These are phyloP conservation scores for Ophiothrix spiculata DNA, from an alignment of 35 echinoderm and acorn worm genomes.

Conservation along the genomic window DNA sequence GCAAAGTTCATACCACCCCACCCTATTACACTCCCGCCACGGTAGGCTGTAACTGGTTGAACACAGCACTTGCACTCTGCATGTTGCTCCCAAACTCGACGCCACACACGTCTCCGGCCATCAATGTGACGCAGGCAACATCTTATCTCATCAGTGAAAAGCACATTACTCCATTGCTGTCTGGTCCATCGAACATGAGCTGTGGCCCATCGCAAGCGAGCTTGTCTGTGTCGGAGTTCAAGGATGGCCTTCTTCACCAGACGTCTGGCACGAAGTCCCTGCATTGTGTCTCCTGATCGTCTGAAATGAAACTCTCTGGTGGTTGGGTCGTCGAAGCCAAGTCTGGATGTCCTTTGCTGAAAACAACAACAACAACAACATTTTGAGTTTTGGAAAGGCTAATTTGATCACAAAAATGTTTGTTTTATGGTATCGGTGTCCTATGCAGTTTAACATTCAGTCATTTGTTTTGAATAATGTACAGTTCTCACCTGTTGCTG, in stretches of 20 bases:
- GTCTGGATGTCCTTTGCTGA: neutral
- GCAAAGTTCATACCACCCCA: neutral
- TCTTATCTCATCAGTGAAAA: neutral
- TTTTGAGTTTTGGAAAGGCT: neutral
- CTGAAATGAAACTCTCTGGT: neutral
- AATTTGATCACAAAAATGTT: neutral
- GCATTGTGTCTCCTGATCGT: neutral
- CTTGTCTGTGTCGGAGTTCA: constrained; percentile 7
- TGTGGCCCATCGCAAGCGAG: neutral
- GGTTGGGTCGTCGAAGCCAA: neutral
- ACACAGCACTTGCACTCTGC: constrained; percentile 4
- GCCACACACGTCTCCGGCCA: neutral
- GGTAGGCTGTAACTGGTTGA: neutral
- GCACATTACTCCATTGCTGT: constrained; percentile 1
- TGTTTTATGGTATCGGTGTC: neutral
- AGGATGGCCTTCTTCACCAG: neutral
- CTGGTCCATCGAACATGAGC: constrained; percentile 7
- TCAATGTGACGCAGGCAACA: constrained; percentile 3
- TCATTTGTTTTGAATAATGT: neutral
- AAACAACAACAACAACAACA: neutral
- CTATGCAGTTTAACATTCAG: neutral
- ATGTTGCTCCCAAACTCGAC: neutral
- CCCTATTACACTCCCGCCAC: neutral
- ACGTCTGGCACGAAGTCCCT: neutral
- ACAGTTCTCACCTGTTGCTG: neutral